Percentiles rank a stretch among this genome's conserved stretches.
phyloP scores from a whole-genome alignment of 2,113 vertebrate genomes.

The Pseudorhombus dupliciocellatus region DNA sequence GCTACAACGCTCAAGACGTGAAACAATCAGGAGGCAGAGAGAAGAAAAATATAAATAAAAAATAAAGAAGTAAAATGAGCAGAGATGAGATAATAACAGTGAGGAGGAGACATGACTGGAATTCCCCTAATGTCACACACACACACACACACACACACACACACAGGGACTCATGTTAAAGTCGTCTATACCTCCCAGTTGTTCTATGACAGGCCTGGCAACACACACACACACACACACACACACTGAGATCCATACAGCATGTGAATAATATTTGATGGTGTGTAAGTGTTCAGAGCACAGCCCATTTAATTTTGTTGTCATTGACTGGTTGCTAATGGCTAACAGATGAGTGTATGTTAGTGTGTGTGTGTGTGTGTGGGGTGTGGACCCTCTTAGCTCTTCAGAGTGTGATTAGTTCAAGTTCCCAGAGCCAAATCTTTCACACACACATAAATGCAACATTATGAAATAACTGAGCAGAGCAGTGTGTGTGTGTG shows the following conservation, averaged over 20 bases:
- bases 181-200: slow-evolving; percentile 22
- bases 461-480: slow-evolving; percentile 46
- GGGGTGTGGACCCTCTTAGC: slow-evolving; percentile 48
- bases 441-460: slow-evolving; percentile 10
- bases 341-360: slow-evolving; percentile 54
- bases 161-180: slow-evolving; percentile 8
- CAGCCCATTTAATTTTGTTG: slow-evolving; percentile 63
- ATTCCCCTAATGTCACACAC: slow-evolving; percentile 24
- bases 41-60: background rate
- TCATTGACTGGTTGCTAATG: slow-evolving; percentile 62
- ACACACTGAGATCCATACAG: slow-evolving; percentile 51
- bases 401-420: slow-evolving; percentile 49
- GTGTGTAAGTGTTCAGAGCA: slow-evolving; percentile 44
- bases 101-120: slow-evolving; percentile 21
- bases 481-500: slow-evolving; percentile 11
- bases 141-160: background rate
- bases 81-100: background rate
- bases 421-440: slow-evolving; percentile 20
- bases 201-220: background rate
- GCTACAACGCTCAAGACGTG: no score
- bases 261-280: slow-evolving; percentile 60
- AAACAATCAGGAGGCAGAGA: no score
- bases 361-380: slow-evolving; percentile 18
- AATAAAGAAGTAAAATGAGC: background rate
- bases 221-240: slow-evolving; percentile 1